phyloP scores from a whole-genome alignment of 2,797 vertebrate genomes.

The Synanceia verrucosa region DNA sequence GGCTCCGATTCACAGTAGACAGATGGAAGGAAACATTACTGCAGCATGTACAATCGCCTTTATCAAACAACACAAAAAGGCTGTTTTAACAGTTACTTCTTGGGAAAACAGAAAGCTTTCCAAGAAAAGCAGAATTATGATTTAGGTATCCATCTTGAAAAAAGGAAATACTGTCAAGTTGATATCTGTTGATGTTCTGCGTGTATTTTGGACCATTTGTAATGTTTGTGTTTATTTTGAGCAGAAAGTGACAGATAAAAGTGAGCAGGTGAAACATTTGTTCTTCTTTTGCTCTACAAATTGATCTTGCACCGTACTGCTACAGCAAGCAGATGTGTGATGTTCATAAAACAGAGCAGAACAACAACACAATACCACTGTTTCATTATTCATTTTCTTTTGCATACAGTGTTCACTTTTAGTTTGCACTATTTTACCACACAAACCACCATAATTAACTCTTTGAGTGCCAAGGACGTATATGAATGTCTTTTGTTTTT shows the following conservation, averaged over 20 bases:
- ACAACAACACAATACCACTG: constrained; percentile 9
- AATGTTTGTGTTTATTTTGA: constrained; percentile 60
- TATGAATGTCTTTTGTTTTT: too few relatives aligned
- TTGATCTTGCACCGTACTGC: constrained; percentile 60
- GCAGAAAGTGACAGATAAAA: constrained; percentile 51
- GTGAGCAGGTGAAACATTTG: constrained; percentile 64
- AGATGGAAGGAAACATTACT: constrained; percentile 73
- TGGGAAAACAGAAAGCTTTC: constrained; percentile 38
- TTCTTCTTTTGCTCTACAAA: constrained; percentile 69
- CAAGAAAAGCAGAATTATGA: constrained; percentile 36
- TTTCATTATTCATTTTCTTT: constrained; percentile 60
- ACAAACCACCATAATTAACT: too few relatives aligned
- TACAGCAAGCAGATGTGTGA: constrained; percentile 68
- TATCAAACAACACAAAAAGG: constrained; percentile 67
- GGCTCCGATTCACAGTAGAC: constrained; percentile 73
- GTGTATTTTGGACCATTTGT: constrained; percentile 46
- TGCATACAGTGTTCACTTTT: constrained; percentile 27
- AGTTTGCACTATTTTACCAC: constrained; percentile 16
- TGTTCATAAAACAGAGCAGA: constrained; percentile 39
- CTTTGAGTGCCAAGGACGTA: too few relatives aligned
- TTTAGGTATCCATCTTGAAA: constrained; percentile 46
- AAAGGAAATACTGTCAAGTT: constrained; percentile 35
- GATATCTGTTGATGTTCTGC: constrained; percentile 40
- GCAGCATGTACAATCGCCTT: constrained; percentile 69
- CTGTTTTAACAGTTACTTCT: constrained; percentile 65